Base-by-base conservation (phyloP, 2,888 invertebrate genomes). In the Cryptus viduatorius region DNA sequence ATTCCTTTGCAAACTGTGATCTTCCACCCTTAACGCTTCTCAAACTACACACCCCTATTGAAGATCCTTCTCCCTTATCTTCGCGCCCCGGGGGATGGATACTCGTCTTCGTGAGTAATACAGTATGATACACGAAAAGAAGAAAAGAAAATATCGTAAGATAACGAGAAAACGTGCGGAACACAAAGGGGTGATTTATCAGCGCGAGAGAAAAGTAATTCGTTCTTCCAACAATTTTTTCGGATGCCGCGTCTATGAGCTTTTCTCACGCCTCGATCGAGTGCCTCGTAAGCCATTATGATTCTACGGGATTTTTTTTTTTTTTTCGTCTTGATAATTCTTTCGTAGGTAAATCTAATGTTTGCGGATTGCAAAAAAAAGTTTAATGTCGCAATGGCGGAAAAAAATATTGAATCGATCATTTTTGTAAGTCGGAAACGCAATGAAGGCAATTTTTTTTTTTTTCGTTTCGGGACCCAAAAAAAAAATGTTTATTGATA, bases 1-100 rank as follows among this genome's bases (percentile, higher is more conserved):
- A 65, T 75, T 75, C 64, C 64, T 65, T 65, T 42, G 37, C 42
- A 50, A 75, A 73, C 29, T 48, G 44, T 61, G 16, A 48, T 73
- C 42, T 16, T 73, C 42, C 8, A 37, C 50, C 31, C 16, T 50
- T 50, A n/a, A n/a, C 53, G 31, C 19, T 72, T 56, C 24, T 24
- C 24, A 24, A 42, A 14, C 16, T 14, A 56, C 12, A 3, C 0
- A 12, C 1, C 48, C 0, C n/a, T 48, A 12, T 48, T 48, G 10
- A 12, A 48, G 0, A 48, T 19, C 14, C 12, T 59, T 59, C 29
- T 1, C 59, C 14, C 1, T 2, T 3, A 24, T 24, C 2, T 3
- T 24, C 3, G 24, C 37, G 37, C 24, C 65, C 3, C 37, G 14
- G 8, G 8, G 61, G 48, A 64, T 16, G 8, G 59, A 59, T 24